Percentiles rank a stretch among this genome's conserved stretches.
Conservation (phyloP, 1,140 invertebrate genomes). For the Saccostrea glomerata region DNA sequence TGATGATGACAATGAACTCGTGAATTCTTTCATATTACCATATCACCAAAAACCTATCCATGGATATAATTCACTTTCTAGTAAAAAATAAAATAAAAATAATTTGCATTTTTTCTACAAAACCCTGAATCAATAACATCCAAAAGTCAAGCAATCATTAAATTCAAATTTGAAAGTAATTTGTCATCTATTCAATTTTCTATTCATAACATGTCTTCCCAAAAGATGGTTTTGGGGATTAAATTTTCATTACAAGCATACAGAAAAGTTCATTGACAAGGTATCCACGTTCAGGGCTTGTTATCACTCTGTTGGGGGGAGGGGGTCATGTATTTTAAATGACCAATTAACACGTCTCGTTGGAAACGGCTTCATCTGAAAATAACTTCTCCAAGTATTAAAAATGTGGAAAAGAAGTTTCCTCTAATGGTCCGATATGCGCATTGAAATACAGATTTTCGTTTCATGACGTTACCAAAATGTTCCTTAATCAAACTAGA, state of each 20-base stretch:
- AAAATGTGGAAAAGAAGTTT: too few species aligned
- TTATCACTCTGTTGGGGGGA: not conserved
- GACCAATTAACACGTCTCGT: not conserved
- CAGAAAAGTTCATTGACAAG: constrained; percentile 1
- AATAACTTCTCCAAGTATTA: too few species aligned
- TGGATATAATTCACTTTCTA: not conserved
- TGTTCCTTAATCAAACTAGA: too few species aligned
- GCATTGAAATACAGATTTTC: too few species aligned
- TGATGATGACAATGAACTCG: not conserved
- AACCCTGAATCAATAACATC: not conserved
- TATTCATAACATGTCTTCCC: not conserved
- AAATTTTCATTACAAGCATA: not conserved
- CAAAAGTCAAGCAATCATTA: not conserved
- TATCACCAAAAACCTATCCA: not conserved
- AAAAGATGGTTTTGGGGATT: not conserved
- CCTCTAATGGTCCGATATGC: too few species aligned
- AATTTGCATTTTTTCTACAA: not conserved
- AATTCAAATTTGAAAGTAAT: not conserved
- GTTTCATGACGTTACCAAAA: too few species aligned
- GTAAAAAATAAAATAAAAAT: not conserved
- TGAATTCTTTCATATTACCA: not conserved
- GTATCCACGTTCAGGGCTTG: not conserved
- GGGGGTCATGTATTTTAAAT: not conserved
- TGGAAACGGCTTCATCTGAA: too few species aligned
- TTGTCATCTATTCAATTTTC: not conserved